Percentiles rank a stretch among this genome's conserved stretches.
phyloP scores from a whole-genome alignment of 2,888 invertebrate genomes.

The Girardia tigrina region DNA sequence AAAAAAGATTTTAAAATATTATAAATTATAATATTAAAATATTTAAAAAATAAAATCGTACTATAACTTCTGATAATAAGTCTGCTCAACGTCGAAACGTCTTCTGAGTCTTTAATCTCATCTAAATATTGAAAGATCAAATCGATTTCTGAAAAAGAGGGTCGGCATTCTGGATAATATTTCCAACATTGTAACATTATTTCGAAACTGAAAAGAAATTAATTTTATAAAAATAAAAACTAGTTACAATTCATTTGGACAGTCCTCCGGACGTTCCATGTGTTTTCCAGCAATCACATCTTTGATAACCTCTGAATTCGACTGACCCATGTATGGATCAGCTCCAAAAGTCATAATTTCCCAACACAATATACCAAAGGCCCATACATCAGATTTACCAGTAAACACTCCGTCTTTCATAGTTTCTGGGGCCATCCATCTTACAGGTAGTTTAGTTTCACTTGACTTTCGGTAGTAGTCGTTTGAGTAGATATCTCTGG shows the following conservation, averaged over 20 bases:
- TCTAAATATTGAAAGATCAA: neutral
- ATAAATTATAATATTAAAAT: too few relatives aligned
- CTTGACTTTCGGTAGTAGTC: constrained; percentile 34
- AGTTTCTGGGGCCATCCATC: constrained; percentile 36
- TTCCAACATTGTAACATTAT: constrained; percentile 30
- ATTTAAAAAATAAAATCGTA: neutral
- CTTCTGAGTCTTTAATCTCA: neutral
- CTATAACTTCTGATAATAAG: neutral
- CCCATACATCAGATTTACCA: constrained; percentile 38
- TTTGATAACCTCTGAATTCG: constrained; percentile 30
- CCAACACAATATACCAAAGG: constrained; percentile 35
- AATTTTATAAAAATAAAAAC: neutral
- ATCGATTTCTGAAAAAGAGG: constrained; percentile 17
- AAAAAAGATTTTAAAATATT: too few relatives aligned
- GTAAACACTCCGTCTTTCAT: constrained; percentile 36
- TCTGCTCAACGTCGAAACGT: neutral
- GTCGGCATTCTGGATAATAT: constrained; percentile 30
- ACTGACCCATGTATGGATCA: constrained; percentile 30
- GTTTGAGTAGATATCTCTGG: constrained; percentile 31
- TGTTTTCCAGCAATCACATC: constrained; percentile 33
- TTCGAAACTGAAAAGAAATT: constrained; percentile 24
- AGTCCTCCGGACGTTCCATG: constrained; percentile 29
- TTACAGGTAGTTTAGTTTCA: constrained; percentile 35
- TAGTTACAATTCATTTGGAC: constrained; percentile 34
- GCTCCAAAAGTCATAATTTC: constrained; percentile 36